These are phyloP conservation scores for Drosophila yakuba DNA, from an alignment of 1,140 invertebrate genomes.

Conservation along the genomic window DNA sequence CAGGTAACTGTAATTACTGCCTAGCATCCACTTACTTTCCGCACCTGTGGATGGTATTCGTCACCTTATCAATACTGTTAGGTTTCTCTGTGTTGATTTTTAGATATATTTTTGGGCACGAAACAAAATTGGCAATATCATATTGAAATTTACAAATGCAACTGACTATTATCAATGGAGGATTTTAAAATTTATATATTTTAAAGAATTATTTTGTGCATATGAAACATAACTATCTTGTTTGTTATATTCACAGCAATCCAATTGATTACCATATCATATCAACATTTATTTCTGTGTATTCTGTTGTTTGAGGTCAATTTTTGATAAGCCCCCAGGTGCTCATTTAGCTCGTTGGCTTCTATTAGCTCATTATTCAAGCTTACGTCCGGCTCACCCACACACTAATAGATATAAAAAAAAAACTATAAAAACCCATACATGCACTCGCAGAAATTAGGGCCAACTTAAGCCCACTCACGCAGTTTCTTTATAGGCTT, in stretches of 20 bases:
- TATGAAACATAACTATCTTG: no score
- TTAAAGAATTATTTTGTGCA: no score
- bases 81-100: neutral
- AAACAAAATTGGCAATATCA: neutral
- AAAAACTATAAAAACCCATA: neutral
- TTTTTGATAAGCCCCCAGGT: conserved; percentile 39
- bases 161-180: neutral
- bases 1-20: conserved; percentile 33
- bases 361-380: conserved; percentile 56
- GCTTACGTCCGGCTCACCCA: conserved; percentile 30
- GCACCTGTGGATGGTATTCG: conserved; percentile 41
- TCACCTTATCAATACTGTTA: conserved; percentile 37
- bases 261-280: neutral
- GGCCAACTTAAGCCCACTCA: conserved; percentile 31
- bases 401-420: conserved; percentile 4
- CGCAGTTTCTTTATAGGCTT: conserved; percentile 43
- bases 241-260: neutral
- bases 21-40: conserved; percentile 17
- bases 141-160: neutral
- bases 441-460: conserved; percentile 28
- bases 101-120: neutral
- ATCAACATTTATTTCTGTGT: neutral
- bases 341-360: conserved; percentile 27
- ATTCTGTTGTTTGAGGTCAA: conserved; percentile 12
- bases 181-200: no score